Evolutionary conservation across 2,797 vertebrate species (phyloP).

Genomic region (Somateria mollissima): DNA sequence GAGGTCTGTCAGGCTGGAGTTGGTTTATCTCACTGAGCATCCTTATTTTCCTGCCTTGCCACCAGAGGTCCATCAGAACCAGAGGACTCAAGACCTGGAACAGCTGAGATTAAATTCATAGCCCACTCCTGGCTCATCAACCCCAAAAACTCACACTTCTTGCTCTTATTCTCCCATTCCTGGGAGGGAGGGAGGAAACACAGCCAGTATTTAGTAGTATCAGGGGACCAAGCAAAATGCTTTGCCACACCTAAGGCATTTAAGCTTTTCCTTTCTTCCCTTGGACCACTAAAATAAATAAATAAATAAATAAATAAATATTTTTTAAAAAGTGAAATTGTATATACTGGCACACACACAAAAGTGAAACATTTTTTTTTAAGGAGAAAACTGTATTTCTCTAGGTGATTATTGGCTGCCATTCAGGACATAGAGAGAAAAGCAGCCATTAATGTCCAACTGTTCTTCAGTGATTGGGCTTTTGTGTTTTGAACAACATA

Average conservation of each 20-base stretch:
- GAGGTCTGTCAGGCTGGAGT: not conserved
- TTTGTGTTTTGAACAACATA: not conserved
- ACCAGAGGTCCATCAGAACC: not conserved
- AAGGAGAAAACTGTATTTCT: not conserved
- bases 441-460: not conserved
- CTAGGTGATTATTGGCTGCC: not conserved
- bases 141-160: not conserved
- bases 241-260: not conserved
- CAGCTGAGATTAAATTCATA: not conserved
- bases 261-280: not conserved
- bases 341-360: not conserved
- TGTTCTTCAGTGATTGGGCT: not conserved
- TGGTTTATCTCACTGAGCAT: not conserved
- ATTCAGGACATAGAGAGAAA: not conserved
- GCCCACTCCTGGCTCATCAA: fast-evolving
- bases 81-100: not conserved
- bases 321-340: not conserved
- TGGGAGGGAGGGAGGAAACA: not conserved
- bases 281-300: not conserved
- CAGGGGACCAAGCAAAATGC: not conserved
- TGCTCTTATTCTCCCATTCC: not conserved
- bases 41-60: not conserved
- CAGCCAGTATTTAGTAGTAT: not conserved
- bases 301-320: not conserved
- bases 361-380: not conserved